Percentiles rank a stretch among this genome's conserved stretches.
phyloP scores from a whole-genome alignment of 2,888 invertebrate genomes.

The Gerris lacustris region DNA sequence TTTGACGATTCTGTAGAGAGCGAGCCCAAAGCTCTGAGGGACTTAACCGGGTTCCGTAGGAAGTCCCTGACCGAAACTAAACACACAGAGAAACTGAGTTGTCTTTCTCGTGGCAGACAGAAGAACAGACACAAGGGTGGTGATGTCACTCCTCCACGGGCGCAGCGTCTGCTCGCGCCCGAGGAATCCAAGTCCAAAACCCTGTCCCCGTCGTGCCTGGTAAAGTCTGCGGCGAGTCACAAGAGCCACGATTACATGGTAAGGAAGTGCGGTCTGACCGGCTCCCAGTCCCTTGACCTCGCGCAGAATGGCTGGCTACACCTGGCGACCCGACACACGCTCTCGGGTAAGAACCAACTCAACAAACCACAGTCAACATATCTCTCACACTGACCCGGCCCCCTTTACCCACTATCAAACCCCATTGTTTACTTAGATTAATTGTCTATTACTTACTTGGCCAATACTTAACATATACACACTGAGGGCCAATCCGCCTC shows the following conservation, averaged over 20 bases:
- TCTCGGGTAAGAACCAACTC: constrained; percentile 9
- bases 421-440: constrained; percentile 2
- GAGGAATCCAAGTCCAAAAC: constrained; percentile 32
- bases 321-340: constrained; percentile 15
- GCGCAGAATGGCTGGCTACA: background rate
- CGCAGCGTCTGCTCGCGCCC: background rate
- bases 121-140: constrained; percentile 8
- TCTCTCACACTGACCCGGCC: constrained; percentile 1
- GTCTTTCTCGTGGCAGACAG: background rate
- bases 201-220: constrained; percentile 43
- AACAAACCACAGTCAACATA: background rate
- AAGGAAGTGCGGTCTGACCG: constrained; percentile 30
- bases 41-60: background rate
- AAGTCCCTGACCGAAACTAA: background rate
- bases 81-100: background rate
- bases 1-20: constrained; percentile 5
- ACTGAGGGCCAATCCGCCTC: too few relatives aligned
- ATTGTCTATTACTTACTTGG: background rate
- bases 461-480: too few relatives aligned
- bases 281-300: constrained; percentile 32
- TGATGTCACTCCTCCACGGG: background rate
- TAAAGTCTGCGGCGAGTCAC: constrained; percentile 52
- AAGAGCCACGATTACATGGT: constrained; percentile 47
- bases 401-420: constrained; percentile 14
- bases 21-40: background rate